phyloP scores from a whole-genome alignment of 2,113 vertebrate species.

The Coturnix japonica region DNA sequence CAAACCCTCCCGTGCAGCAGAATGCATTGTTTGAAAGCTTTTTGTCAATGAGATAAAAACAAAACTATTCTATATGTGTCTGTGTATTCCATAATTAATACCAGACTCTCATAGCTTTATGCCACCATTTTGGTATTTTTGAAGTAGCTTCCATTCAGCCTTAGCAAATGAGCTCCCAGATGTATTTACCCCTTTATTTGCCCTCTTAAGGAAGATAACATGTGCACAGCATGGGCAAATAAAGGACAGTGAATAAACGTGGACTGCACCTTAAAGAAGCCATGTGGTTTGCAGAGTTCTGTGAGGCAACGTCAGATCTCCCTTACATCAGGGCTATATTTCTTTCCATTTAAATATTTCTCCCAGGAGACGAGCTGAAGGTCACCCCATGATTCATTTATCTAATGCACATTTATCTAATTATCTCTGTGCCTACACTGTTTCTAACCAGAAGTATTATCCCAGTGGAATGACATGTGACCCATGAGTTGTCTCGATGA shows the following conservation, averaged over 20 bases:
- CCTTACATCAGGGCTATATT: neutral
- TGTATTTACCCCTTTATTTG: neutral
- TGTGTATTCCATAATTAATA: neutral
- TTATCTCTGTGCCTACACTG: neutral
- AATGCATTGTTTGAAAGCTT: neutral
- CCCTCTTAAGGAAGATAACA: fast-evolving
- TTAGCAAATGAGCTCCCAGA: neutral
- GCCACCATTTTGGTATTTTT: neutral
- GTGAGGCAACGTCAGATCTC: neutral
- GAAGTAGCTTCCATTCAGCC: neutral
- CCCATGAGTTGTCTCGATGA: neutral
- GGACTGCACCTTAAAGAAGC: neutral
- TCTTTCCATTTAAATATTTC: neutral
- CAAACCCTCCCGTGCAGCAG: neutral
- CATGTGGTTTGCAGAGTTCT: neutral
- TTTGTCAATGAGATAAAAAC: neutral
- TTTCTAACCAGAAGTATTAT: neutral
- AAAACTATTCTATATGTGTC: neutral
- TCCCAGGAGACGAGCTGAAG: neutral
- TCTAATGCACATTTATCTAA: neutral
- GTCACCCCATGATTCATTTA: neutral
- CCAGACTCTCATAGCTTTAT: neutral
- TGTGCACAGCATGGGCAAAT: neutral
- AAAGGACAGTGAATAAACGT: neutral
- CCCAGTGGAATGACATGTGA: neutral